These are phyloP conservation scores for Nipponia nippon DNA, from an alignment of 2,113 vertebrate genomes.

Conservation along the genomic window DNA sequence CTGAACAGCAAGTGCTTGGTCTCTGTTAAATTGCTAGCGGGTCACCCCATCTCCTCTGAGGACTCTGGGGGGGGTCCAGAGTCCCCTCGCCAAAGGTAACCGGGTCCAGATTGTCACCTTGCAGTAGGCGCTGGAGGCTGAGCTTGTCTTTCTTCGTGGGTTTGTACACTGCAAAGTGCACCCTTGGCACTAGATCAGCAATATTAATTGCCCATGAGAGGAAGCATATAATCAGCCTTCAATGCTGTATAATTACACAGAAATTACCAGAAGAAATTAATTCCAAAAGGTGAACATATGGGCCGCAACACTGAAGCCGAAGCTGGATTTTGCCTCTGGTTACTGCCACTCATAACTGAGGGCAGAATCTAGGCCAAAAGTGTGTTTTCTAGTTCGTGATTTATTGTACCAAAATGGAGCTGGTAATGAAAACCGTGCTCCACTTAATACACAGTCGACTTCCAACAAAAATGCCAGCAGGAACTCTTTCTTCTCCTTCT, in stretches of 20 bases:
- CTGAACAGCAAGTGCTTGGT: not conserved
- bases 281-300: constrained; percentile 58
- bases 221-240: constrained; percentile 34
- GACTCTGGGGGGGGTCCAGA: fast-evolving
- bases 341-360: not conserved
- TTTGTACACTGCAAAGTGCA: not conserved
- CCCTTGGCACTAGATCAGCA: not conserved
- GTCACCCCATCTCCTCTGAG: not conserved
- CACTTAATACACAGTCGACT: not conserved
- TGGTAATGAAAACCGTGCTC: constrained; percentile 43
- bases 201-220: constrained; percentile 21
- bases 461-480: constrained; percentile 42
- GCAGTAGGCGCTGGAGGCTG: not conserved
- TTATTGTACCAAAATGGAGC: constrained; percentile 29
- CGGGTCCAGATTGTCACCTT: not conserved
- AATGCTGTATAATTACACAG: constrained; percentile 23
- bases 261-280: constrained; percentile 49
- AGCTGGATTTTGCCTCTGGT: constrained; percentile 24
- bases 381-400: not conserved
- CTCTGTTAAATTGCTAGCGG: not conserved
- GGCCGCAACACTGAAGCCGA: not conserved
- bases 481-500: constrained; percentile 4
- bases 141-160: not conserved
- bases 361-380: constrained; percentile 26
- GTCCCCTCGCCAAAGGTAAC: not conserved